phyloP scores from a whole-genome alignment of 1,140 invertebrate species.

The Eciton burchellii region DNA sequence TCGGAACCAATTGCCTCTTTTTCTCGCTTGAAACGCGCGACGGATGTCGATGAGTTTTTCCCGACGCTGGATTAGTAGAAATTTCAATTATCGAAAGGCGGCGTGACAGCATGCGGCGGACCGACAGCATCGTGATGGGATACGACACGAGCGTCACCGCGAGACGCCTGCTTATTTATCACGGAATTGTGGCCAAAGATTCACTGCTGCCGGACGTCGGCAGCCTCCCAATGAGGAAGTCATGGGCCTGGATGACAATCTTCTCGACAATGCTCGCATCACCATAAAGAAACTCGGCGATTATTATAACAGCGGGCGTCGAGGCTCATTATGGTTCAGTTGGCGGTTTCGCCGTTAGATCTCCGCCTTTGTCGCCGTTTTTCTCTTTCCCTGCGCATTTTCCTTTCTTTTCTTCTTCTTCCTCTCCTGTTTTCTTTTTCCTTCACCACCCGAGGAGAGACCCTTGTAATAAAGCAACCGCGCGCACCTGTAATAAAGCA shows the following conservation, averaged over 20 bases:
- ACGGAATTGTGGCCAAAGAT: conserved; percentile 14
- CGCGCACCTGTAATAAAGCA: conserved; percentile 24
- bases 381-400: neutral
- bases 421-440: no score
- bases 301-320: conserved; percentile 66
- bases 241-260: conserved; percentile 48
- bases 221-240: conserved; percentile 52
- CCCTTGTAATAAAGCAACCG: conserved; percentile 48
- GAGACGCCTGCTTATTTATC: conserved; percentile 46
- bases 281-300: conserved; percentile 62
- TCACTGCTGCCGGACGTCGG: neutral
- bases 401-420: neutral
- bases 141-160: no score
- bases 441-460: no score
- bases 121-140: neutral
- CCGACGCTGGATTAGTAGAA: conserved; percentile 5
- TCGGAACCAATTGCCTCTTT: neutral
- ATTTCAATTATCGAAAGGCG: conserved; percentile 16
- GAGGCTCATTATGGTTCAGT: conserved; percentile 57
- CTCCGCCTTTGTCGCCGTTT: conserved; percentile 23
- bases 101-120: neutral
- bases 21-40: neutral
- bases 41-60: neutral
- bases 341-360: conserved; percentile 47
- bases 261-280: conserved; percentile 61